Conservation (phyloP, 2,888 invertebrate genomes). For the Thereva unica region DNA sequence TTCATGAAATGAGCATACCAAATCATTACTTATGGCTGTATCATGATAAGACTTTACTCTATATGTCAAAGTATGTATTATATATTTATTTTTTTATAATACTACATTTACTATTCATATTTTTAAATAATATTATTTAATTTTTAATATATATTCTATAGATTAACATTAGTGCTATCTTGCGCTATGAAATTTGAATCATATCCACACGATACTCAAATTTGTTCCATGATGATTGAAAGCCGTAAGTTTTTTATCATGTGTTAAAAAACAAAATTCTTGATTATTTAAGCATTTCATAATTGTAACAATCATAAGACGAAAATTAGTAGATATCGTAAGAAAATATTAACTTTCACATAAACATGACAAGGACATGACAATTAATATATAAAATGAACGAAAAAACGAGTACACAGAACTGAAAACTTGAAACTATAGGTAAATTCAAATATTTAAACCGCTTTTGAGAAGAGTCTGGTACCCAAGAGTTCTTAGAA, state of each 20-base stretch:
- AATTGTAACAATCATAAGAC: too few relatives aligned
- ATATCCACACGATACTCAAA: constrained; percentile 92
- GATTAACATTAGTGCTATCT: constrained; percentile 83
- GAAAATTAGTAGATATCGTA: too few relatives aligned
- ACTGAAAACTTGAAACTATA: too few relatives aligned
- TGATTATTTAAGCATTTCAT: too few relatives aligned
- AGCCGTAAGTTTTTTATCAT: constrained; percentile 75
- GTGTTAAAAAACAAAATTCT: neutral
- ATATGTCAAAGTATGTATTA: constrained; percentile 85
- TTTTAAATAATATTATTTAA: neutral
- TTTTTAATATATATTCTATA: constrained; percentile 56
- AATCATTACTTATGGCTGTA: constrained; percentile 92
- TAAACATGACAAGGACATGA: too few relatives aligned
- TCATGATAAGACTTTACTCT: constrained; percentile 86
- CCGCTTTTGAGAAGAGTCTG: too few relatives aligned
- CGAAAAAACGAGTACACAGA: too few relatives aligned
- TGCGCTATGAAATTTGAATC: constrained; percentile 91
- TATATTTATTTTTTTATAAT: too few relatives aligned
- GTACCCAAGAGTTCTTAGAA: too few relatives aligned
- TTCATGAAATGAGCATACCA: constrained; percentile 93
- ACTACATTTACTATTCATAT: neutral
- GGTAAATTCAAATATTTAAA: too few relatives aligned
- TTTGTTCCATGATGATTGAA: constrained; percentile 92
- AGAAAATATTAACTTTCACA: too few relatives aligned
- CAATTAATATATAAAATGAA: too few relatives aligned